These are phyloP conservation scores for Scaptomyza caliginosa DNA, from an alignment of 2,888 invertebrate genomes.

Conservation along the genomic window DNA sequence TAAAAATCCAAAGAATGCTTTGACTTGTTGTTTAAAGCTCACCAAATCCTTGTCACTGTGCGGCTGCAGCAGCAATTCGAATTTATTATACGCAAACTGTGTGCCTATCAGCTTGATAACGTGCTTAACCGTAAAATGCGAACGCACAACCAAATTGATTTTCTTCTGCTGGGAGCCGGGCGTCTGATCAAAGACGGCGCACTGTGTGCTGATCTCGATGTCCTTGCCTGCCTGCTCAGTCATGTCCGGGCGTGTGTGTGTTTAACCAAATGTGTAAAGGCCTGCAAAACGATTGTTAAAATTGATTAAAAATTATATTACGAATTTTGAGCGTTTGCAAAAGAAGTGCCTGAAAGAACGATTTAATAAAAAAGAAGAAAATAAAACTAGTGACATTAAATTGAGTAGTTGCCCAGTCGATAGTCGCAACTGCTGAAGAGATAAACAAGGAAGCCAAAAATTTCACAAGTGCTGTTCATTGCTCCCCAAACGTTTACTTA, in stretches of 20 bases:
- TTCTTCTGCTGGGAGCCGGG: constrained; percentile 82
- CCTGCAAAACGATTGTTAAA: constrained; percentile 25
- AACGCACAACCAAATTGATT: constrained; percentile 82
- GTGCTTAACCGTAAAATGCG: constrained; percentile 80
- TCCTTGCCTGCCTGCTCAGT: constrained; percentile 57
- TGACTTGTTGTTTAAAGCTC: constrained; percentile 12
- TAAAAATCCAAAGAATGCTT: background rate
- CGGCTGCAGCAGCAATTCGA: constrained; percentile 82
- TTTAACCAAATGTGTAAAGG: constrained; percentile 29
- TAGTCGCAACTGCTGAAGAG: background rate
- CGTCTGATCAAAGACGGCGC: constrained; percentile 82
- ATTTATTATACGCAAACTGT: constrained; percentile 81
- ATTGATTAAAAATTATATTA: background rate
- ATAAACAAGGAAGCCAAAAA: constrained; percentile 17
- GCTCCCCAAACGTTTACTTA: constrained; percentile 14
- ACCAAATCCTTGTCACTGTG: constrained; percentile 75
- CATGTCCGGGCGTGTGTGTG: constrained; percentile 24
- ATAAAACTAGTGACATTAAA: constrained; percentile 22
- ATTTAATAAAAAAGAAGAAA: background rate
- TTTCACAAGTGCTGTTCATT: constrained; percentile 36
- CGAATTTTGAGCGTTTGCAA: constrained; percentile 31
- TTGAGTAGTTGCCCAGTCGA: constrained; percentile 16
- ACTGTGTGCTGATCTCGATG: constrained; percentile 71
- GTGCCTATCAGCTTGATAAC: constrained; percentile 81
- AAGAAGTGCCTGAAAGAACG: constrained; percentile 18